Evolutionary conservation across 1,140 invertebrate genomes (phyloP).

Genomic region (Leptestheria dahalacensis): DNA sequence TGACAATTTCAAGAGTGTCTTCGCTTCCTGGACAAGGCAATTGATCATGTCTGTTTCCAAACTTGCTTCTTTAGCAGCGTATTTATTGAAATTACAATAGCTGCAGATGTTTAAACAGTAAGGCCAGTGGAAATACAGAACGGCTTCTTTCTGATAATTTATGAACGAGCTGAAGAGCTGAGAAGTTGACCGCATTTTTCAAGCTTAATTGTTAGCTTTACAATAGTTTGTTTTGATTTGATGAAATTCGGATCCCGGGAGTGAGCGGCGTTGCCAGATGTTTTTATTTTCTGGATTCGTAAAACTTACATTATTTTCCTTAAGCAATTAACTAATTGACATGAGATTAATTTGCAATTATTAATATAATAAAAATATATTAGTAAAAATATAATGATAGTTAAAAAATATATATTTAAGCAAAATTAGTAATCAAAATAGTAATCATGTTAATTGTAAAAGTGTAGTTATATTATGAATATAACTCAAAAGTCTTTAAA

Average conservation of each 20-base stretch:
- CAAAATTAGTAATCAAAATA: too few species aligned
- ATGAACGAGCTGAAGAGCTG: not conserved
- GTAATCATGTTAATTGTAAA: too few species aligned
- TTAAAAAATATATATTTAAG: too few species aligned
- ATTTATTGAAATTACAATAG: conserved; percentile 30
- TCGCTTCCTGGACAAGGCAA: conserved; percentile 20
- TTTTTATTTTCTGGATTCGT: not conserved
- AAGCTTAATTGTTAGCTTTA: too few species aligned
- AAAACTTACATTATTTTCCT: not conserved
- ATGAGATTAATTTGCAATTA: too few species aligned
- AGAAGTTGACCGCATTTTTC: not conserved
- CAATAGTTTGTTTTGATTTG: not conserved
- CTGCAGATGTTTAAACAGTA: conserved; percentile 26
- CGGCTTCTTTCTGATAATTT: conserved; percentile 4
- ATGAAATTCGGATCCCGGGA: too few species aligned
- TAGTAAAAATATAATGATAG: too few species aligned
- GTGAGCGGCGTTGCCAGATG: not conserved
- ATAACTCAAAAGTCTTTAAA: too few species aligned
- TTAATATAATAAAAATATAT: too few species aligned
- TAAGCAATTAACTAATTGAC: too few species aligned
- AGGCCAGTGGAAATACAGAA: conserved; percentile 25
- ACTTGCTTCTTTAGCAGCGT: conserved; percentile 20
- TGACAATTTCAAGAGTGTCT: conserved; percentile 21
- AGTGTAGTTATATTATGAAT: too few species aligned
- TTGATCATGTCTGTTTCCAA: conserved; percentile 22